Evolutionary conservation across 2,113 vertebrate genomes (phyloP).

Genomic region (Aepyceros melampus): DNA sequence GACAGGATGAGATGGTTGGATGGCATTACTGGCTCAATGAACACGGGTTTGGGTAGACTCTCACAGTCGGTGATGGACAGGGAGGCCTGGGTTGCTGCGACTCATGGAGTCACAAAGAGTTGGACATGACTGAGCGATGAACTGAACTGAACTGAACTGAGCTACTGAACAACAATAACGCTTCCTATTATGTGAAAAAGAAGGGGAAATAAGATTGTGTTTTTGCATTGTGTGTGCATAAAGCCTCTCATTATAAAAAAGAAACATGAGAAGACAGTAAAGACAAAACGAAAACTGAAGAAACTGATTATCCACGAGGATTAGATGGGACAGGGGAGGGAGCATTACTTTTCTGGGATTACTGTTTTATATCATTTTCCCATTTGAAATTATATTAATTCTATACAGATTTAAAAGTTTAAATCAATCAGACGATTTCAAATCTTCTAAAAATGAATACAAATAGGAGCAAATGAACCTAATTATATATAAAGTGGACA

Average conservation of each 20-base stretch:
- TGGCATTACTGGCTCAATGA: neutral
- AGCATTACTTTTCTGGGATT: neutral
- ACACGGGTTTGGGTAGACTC: neutral
- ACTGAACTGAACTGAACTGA: neutral
- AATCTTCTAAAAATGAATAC: neutral
- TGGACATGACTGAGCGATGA: neutral
- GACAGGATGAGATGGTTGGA: neutral
- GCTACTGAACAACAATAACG: neutral
- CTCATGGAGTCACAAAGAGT: neutral
- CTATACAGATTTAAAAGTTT: neutral
- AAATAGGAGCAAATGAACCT: neutral
- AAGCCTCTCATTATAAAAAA: neutral
- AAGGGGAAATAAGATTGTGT: neutral
- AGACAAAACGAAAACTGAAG: neutral
- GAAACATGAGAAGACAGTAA: neutral
- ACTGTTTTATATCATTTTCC: neutral
- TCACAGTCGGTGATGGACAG: neutral
- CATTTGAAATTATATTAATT: neutral
- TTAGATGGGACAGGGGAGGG: neutral
- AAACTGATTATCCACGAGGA: neutral
- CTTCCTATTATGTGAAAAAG: neutral
- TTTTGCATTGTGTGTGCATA: neutral
- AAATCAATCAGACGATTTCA: neutral
- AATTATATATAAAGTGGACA: neutral
- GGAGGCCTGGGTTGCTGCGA: neutral